Conservation (phyloP, 2,113 vertebrate genomes). For the Microcebus jonahi region DNA sequence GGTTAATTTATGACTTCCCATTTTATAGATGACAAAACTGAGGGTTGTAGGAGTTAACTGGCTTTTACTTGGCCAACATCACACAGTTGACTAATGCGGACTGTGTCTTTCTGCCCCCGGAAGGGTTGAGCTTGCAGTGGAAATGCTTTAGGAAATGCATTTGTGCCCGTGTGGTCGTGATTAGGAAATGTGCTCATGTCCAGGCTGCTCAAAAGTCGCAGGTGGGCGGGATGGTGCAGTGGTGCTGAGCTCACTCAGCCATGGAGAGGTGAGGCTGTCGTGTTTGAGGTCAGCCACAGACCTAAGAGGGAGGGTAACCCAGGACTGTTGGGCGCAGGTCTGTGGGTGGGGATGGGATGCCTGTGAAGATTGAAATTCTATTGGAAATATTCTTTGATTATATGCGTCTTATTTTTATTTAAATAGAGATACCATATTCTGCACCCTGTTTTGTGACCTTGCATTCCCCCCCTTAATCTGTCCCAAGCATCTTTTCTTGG, state of each 20-base stretch:
- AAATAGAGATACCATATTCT: neutral
- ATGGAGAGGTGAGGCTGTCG: rapidly evolving
- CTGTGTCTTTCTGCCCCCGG: neutral
- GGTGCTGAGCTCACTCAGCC: neutral
- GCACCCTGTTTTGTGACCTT: neutral
- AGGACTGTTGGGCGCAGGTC: neutral
- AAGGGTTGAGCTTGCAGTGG: neutral
- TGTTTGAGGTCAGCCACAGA: neutral
- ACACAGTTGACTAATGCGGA: neutral
- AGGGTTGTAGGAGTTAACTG: neutral
- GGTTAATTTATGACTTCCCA: neutral
- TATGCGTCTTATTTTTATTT: neutral
- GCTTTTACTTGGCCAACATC: neutral
- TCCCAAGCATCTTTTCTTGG: neutral
- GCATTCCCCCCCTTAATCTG: neutral
- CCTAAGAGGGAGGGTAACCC: neutral
- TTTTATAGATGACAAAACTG: neutral
- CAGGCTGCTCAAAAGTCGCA: neutral
- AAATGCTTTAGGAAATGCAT: neutral
- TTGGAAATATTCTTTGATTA: neutral
- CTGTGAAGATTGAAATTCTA: neutral
- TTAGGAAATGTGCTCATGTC: neutral
- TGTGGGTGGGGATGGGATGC: neutral
- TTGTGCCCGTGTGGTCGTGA: rapidly evolving
- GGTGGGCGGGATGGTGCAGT: neutral